Evolutionary conservation across 2,113 vertebrate genomes (phyloP).

Genomic region (Xenotilapia caudafasciata): DNA sequence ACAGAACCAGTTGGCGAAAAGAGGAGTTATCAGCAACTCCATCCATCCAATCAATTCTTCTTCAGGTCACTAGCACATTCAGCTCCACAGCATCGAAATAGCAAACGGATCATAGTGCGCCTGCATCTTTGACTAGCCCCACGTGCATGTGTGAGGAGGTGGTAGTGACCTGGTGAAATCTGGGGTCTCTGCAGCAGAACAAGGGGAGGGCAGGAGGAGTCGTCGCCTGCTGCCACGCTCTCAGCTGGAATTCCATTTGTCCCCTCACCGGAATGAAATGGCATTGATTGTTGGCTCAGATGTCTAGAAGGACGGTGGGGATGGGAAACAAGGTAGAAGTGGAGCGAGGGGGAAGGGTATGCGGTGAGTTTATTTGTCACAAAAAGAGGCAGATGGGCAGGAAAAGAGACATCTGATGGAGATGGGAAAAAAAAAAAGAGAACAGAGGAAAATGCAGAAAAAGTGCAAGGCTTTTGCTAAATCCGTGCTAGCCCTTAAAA

Average conservation of each 20-base stretch:
- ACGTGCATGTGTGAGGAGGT: background rate
- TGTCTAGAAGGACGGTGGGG: slow-evolving; percentile 30
- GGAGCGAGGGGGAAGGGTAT: background rate
- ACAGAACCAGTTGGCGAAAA: background rate
- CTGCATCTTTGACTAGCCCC: background rate
- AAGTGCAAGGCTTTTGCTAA: slow-evolving; percentile 23
- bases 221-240: slow-evolving; percentile 20
- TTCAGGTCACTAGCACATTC: background rate
- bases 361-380: background rate
- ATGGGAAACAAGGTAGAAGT: slow-evolving; percentile 1
- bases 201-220: background rate
- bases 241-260: slow-evolving; percentile 70
- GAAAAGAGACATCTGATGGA: background rate
- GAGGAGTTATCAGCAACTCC: background rate
- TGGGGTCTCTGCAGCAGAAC: background rate
- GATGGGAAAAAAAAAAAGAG: background rate
- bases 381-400: slow-evolving; percentile 30
- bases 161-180: background rate
- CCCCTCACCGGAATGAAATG: slow-evolving; percentile 62
- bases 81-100: background rate
- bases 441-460: background rate
- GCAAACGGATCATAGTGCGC: background rate
- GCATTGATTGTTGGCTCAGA: slow-evolving; percentile 72
- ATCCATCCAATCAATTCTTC: background rate
- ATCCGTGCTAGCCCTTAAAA: slow-evolving; percentile 52